Evolutionary conservation across 2,797 vertebrate genomes (phyloP), one percentile per base, ranked within the genome.

Genomic region (Pseudomugil gertrudae): DNA sequence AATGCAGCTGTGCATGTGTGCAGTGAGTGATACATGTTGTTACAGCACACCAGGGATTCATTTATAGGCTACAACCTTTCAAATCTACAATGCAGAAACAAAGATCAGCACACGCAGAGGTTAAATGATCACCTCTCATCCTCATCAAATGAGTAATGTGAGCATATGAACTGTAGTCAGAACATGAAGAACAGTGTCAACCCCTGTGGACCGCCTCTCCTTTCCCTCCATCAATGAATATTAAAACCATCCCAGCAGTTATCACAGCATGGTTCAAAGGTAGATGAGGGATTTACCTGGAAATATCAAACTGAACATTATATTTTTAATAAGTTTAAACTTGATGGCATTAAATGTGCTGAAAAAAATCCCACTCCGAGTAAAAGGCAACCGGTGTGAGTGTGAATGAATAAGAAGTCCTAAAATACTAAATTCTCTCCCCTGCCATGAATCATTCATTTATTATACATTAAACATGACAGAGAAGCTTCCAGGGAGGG

Each of bases 401-500:
- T 83, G 87, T 88, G 87, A 88, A 90, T 90, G 85, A 90, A 86
- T 89, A 87, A 89, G 84, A 53, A 87, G 79, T 76, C 76, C 70
- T 87, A 90, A 91, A 89, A 88, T 89, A 88, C 73, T 70, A 81
- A 88, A 82, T 80, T 84, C 76, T 83, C 81, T 85, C 87, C 82
- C 79, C 76, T 79, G 67, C 79, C 84, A 94, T 94, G 86, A 93
- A 94, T 93, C 91, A 93, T 94, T 93, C 88, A 94, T 93, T 88
- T 81, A 89, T 91, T 83, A 89, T 90, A 84, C 90, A 94, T 94
- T 92, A 94, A 93, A 93, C 89, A 94, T 93, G 91, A 92, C 87
- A 81, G 87, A 85, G 82, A 76, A 79, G 78, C 78, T 84, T 84
- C 81, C 68, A 75, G 68, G 75, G 71, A 83, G 73, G 72, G 70